phyloP scores from a whole-genome alignment of 2,797 vertebrate species.

The Holocentrus rufus region DNA sequence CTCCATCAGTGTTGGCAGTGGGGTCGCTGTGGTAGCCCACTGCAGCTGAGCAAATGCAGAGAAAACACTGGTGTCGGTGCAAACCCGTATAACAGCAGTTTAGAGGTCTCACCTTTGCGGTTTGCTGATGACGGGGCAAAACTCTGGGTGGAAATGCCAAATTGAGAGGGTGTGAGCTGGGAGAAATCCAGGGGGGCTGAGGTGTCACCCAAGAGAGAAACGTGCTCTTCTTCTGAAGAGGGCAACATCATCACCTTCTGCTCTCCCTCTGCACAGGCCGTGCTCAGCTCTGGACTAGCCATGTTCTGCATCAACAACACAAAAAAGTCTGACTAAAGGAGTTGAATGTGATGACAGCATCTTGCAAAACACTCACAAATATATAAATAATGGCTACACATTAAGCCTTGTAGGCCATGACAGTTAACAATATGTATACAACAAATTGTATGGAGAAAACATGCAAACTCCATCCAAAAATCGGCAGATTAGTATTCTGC shows the following conservation, averaged over 20 bases:
- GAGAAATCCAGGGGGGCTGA: constrained; percentile 67
- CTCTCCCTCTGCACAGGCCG: constrained; percentile 16
- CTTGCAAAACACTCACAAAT: background rate
- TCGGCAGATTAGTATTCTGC: background rate
- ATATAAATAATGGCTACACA: no score
- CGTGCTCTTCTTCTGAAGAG: constrained; percentile 21
- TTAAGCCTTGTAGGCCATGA: background rate
- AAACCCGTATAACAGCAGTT: background rate
- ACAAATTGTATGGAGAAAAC: background rate
- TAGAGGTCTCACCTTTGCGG: constrained; percentile 71
- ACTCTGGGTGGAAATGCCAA: constrained; percentile 81
- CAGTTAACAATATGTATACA: background rate
- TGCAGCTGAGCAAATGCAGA: no score
- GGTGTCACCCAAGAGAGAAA: constrained; percentile 19
- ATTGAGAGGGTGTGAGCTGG: constrained; percentile 69
- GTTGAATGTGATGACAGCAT: background rate
- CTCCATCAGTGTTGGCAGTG: no score
- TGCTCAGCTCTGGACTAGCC: constrained; percentile 36
- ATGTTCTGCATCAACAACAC: constrained; percentile 58
- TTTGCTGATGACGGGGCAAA: constrained; percentile 66
- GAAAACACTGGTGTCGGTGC: no score
- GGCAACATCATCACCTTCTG: constrained; percentile 25
- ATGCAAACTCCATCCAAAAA: no score
- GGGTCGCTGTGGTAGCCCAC: no score
- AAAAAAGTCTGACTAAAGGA: background rate